Conservation (phyloP, 2,888 invertebrate genomes). For the Osmoderma eremita region DNA sequence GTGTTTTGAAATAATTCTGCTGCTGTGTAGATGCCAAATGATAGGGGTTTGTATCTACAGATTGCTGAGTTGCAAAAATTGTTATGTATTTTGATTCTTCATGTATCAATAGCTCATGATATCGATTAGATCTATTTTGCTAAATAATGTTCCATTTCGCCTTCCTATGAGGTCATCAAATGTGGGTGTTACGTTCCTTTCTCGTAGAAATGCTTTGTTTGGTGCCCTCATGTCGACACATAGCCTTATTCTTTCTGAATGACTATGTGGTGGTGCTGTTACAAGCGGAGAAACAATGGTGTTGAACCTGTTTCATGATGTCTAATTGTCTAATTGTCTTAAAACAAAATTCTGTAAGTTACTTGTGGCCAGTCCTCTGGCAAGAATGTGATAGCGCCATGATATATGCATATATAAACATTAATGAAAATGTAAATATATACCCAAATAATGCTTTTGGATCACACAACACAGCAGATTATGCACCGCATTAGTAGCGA, state of each 20-base stretch:
- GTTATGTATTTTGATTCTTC: conserved; percentile 55
- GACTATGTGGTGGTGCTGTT: conserved; percentile 46
- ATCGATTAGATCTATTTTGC: conserved; percentile 53
- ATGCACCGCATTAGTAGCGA: too few species aligned
- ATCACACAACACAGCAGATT: too few species aligned
- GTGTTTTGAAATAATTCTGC: conserved; percentile 5
- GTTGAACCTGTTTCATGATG: conserved; percentile 44
- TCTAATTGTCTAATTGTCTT: conserved; percentile 45
- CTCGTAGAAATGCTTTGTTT: conserved; percentile 47
- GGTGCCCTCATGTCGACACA: conserved; percentile 47
- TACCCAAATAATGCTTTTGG: too few species aligned
- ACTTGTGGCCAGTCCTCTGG: too few species aligned
- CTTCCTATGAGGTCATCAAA: conserved; percentile 36
- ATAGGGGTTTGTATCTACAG: too few species aligned
- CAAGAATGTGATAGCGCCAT: too few species aligned
- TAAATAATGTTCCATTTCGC: conserved; percentile 46
- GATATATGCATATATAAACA: too few species aligned
- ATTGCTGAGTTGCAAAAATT: too few species aligned
- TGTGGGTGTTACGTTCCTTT: conserved; percentile 44
- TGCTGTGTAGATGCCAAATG: background rate
- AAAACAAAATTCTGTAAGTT: too few species aligned
- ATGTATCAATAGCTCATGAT: conserved; percentile 57
- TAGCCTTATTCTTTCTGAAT: conserved; percentile 44
- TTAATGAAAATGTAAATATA: too few species aligned
- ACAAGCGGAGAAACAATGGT: conserved; percentile 48